Evolutionary conservation across 2,888 invertebrate species (phyloP).

Genomic region (Agrilus biguttatus): DNA sequence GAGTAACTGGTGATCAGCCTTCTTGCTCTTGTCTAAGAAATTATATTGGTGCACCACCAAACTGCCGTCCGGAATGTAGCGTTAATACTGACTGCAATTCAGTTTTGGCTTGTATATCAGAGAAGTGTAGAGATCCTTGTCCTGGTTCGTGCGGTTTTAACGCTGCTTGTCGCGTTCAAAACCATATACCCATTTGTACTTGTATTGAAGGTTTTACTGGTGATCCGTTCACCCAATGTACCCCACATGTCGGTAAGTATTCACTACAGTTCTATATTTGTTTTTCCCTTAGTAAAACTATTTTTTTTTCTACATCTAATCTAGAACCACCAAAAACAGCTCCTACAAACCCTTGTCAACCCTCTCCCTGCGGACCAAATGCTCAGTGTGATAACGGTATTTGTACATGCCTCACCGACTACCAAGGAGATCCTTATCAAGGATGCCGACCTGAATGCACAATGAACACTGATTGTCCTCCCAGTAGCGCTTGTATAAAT

Average conservation of each 20-base stretch:
- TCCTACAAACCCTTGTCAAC: slow-evolving; percentile 42
- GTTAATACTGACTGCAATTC: slow-evolving; percentile 62
- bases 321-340: slow-evolving; percentile 19
- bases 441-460: slow-evolving; percentile 73
- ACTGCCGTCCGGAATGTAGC: slow-evolving; percentile 40
- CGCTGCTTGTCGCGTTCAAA: slow-evolving; percentile 58
- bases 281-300: slow-evolving; percentile 4
- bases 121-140: slow-evolving; percentile 68
- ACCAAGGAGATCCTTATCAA: slow-evolving; percentile 62
- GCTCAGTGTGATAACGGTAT: slow-evolving; percentile 56
- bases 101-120: slow-evolving; percentile 60
- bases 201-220: slow-evolving; percentile 58
- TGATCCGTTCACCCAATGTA: slow-evolving; percentile 51
- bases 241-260: slow-evolving; percentile 16
- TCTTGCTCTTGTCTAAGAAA: slow-evolving; percentile 57
- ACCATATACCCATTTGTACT: slow-evolving; percentile 60
- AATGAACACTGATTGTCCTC: slow-evolving; percentile 62
- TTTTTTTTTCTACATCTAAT: slow-evolving; percentile 3
- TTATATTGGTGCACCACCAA: slow-evolving; percentile 53
- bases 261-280: background rate
- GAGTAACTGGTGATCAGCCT: slow-evolving; percentile 49
- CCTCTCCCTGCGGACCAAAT: slow-evolving; percentile 62
- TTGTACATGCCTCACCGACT: slow-evolving; percentile 62
- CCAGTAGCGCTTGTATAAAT: slow-evolving; percentile 60
- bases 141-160: slow-evolving; percentile 64